Evolutionary conservation across 2,888 invertebrate species (phyloP).

Genomic region (Keiferia lycopersicella): DNA sequence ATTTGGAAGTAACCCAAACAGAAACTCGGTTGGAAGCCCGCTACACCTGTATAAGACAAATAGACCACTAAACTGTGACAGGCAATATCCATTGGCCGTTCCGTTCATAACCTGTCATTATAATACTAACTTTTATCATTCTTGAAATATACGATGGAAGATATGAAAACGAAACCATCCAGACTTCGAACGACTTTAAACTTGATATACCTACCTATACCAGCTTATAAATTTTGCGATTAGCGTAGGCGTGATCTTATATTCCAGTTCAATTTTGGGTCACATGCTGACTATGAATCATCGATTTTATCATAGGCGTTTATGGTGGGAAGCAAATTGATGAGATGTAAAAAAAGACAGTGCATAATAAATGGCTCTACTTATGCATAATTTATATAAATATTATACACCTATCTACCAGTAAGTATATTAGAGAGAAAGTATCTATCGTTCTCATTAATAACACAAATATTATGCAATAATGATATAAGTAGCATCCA

Average conservation of each 20-base stretch:
- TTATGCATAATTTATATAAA: not conserved
- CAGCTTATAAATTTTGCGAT: not conserved
- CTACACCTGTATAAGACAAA: not conserved
- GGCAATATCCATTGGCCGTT: not conserved
- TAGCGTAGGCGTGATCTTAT: conserved; percentile 14
- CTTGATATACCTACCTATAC: not conserved
- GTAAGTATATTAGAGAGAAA: no score
- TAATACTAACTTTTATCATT: not conserved
- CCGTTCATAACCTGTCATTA: not conserved
- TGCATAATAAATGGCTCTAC: not conserved
- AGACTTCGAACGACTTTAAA: not conserved
- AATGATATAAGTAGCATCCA: not conserved
- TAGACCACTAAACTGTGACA: not conserved
- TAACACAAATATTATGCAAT: not conserved
- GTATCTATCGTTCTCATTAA: not conserved
- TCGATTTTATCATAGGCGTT: conserved; percentile 4
- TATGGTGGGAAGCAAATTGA: conserved; percentile 15
- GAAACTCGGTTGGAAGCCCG: not conserved
- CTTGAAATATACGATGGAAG: not conserved
- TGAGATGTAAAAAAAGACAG: not conserved
- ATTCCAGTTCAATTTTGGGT: conserved; percentile 11
- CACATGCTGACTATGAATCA: conserved; percentile 16
- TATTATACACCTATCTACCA: no score
- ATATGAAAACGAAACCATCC: not conserved
- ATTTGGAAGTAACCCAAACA: not conserved